Evolutionary conservation across 1,140 invertebrate species (phyloP).

Genomic region (Achroia grisella): DNA sequence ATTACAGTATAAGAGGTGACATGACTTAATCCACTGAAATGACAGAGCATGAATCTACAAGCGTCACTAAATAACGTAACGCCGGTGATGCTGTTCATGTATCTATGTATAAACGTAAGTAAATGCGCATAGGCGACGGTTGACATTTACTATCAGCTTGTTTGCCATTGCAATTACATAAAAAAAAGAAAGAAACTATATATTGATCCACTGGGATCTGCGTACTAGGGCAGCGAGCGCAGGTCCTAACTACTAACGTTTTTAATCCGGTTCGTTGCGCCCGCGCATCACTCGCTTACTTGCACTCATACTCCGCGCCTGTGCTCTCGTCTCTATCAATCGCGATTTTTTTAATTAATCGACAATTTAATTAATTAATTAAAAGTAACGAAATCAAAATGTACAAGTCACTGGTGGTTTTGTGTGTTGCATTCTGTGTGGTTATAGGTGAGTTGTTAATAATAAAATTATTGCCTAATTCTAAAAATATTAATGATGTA

Average conservation of each 20-base stretch:
- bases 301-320: slow-evolving; percentile 22
- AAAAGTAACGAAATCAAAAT: slow-evolving; percentile 15
- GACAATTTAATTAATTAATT: neutral
- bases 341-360: neutral
- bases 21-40: too few species aligned
- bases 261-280: slow-evolving; percentile 47
- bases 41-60: too few species aligned
- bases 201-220: slow-evolving; percentile 20
- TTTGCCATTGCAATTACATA: too few species aligned
- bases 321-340: slow-evolving; percentile 18
- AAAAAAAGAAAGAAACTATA: slow-evolving; percentile 1
- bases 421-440: slow-evolving; percentile 45
- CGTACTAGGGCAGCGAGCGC: slow-evolving; percentile 16
- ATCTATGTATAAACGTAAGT: too few species aligned
- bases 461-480: neutral
- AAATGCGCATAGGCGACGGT: too few species aligned
- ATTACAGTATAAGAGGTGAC: too few species aligned
- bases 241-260: slow-evolving; percentile 23
- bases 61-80: too few species aligned
- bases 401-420: slow-evolving; percentile 42
- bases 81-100: too few species aligned
- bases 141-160: too few species aligned
- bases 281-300: slow-evolving; percentile 45
- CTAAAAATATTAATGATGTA: neutral
- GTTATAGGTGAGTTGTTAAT: slow-evolving; percentile 38